Evolutionary conservation across 2,113 vertebrate species (phyloP), one percentile per base, ranked within the genome.

Genomic region (Archilochus colubris): DNA sequence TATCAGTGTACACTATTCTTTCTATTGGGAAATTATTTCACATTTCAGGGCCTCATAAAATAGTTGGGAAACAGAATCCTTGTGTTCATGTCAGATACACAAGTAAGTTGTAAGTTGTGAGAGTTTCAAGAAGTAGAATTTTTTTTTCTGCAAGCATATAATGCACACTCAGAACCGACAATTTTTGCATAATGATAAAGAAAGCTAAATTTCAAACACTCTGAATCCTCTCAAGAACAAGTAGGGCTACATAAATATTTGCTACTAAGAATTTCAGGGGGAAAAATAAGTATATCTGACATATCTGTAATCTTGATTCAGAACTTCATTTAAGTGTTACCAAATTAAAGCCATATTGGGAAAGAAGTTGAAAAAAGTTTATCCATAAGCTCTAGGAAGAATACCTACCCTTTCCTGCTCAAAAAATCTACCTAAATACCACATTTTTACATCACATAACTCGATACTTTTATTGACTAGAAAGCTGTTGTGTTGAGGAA

Each of bases 381-480:
- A 84, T 50, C 38, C 57, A 59, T 46, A 88, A 92, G 86, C 10
- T 63, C 31, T 78, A 7, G 69, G 66, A 75, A 91, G 84, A 91
- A 86, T 78, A 67, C 9, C 11, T 31, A 78, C 7, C 53, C 36
- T 83, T 93, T 94, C 59, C 46, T 91, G 88, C 46, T 82, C 61
- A 90, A 59, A 72, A 95, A 93, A 91, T 90, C 57, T 93, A 84
- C 62, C n/a, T 88, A 95, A 96, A 94, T 91, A 62, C 33, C 24
- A 43, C 12, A 13, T 58, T 93, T 96, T 96, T 82, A 67, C 10
- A 91, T 93, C n/a, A 86, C 9, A 55, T 85, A 96, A 82, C 43
- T 88, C 74, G 48, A 94, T 91, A 88, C 6, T 93, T 95, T 90
- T 91, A 81, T 94, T 95, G 70, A 96, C 81, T 92, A 72, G 73